Percentiles rank a stretch among this genome's conserved stretches.
phyloP scores from a whole-genome alignment of 2,888 invertebrate genomes.

The Campoplex nolae region DNA sequence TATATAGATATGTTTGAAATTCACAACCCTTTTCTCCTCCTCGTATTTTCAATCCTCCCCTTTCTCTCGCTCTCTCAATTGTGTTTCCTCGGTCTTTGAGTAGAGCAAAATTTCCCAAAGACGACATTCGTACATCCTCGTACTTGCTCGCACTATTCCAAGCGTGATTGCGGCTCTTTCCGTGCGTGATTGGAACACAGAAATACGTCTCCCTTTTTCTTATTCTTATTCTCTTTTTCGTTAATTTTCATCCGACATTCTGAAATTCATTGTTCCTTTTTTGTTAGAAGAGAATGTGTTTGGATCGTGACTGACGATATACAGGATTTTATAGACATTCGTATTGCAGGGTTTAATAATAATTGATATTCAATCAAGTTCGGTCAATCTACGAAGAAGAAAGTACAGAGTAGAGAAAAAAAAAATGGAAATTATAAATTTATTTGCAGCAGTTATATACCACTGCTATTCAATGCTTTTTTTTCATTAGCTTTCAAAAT shows the following conservation, averaged over 20 bases:
- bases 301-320: background rate
- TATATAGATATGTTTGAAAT: constrained; percentile 9
- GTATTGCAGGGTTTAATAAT: background rate
- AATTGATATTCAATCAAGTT: background rate
- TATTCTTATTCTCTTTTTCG: constrained; percentile 8
- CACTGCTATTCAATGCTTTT: background rate
- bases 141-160: constrained; percentile 13
- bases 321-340: background rate
- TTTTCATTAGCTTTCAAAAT: background rate
- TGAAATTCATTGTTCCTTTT: background rate
- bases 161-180: constrained; percentile 54
- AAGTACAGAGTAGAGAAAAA: background rate
- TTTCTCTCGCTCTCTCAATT: constrained; percentile 9
- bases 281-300: background rate
- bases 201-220: constrained; percentile 25
- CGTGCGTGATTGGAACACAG: constrained; percentile 57
- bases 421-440: background rate
- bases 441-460: background rate
- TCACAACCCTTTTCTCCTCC: background rate
- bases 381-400: background rate
- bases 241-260: background rate
- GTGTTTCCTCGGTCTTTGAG: constrained; percentile 8
- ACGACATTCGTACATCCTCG: constrained; percentile 38
- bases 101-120: constrained; percentile 17
- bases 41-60: constrained; percentile 8